phyloP scores from a whole-genome alignment of 1,140 invertebrate species.

The Saccostrea cuccullata region DNA sequence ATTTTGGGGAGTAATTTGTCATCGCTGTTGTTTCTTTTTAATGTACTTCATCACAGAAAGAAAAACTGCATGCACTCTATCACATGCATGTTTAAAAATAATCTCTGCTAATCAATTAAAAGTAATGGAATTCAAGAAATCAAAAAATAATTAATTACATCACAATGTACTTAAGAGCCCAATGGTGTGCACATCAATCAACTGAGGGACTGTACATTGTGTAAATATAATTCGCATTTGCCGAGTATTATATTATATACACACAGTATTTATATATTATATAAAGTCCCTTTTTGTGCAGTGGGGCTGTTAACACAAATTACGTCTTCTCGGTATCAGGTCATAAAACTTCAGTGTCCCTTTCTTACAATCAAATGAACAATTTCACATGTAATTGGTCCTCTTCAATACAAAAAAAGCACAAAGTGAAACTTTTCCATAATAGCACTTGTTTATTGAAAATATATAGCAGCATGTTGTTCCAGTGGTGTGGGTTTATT shows the following conservation, averaged over 20 bases:
- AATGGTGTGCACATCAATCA: neutral
- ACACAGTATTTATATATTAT: neutral
- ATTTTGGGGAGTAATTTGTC: neutral
- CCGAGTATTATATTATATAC: neutral
- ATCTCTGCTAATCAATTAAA: slow-evolving; percentile 16
- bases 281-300: neutral
- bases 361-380: slow-evolving; percentile 41
- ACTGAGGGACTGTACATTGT: neutral
- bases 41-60: neutral
- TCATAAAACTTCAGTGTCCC: neutral
- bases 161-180: neutral
- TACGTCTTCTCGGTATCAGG: neutral
- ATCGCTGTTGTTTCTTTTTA: neutral
- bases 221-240: neutral
- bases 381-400: slow-evolving; percentile 38
- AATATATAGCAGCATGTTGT: slow-evolving; percentile 21
- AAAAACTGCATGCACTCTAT: neutral
- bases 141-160: slow-evolving; percentile 12
- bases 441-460: slow-evolving; percentile 37
- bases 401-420: neutral
- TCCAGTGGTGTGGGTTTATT: neutral
- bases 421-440: slow-evolving; percentile 25
- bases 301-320: neutral
- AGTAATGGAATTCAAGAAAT: slow-evolving; percentile 23
- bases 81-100: neutral